phyloP scores from a whole-genome alignment of 2,113 vertebrate genomes.

The Ictalurus furcatus region DNA sequence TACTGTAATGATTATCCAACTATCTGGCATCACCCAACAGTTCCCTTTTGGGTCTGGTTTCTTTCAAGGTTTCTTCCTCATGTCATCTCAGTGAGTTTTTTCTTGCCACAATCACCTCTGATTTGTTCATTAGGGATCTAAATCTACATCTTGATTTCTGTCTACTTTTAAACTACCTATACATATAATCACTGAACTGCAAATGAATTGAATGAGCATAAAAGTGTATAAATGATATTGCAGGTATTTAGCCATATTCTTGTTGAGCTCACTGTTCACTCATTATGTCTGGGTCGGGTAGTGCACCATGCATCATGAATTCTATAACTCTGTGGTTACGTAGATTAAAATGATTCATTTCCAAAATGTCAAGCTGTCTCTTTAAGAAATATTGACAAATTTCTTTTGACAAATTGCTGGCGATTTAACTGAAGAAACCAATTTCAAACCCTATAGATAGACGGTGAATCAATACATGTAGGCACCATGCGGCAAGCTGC shows the following conservation, averaged over 20 bases:
- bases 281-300: not conserved
- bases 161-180: not conserved
- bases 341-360: conserved; percentile 22
- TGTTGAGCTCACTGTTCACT: not conserved
- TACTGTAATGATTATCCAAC: not conserved
- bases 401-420: conserved; percentile 9
- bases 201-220: not conserved
- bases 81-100: not conserved
- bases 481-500: conserved; percentile 28
- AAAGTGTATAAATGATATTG: not conserved
- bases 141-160: not conserved
- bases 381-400: conserved; percentile 2
- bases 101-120: not conserved
- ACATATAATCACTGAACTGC: not conserved
- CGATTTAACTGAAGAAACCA: conserved; percentile 19
- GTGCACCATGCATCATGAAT: not conserved
- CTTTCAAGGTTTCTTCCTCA: not conserved
- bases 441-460: conserved; percentile 23
- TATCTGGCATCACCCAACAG: not conserved
- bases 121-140: not conserved
- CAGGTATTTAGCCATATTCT: not conserved
- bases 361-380: conserved; percentile 1
- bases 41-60: not conserved
- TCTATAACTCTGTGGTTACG: not conserved
- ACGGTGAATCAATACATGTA: conserved; percentile 31